Percentiles rank a stretch among this genome's conserved stretches.
Conservation (phyloP, 2,888 invertebrate genomes). For the Xestobium rufovillosum region DNA sequence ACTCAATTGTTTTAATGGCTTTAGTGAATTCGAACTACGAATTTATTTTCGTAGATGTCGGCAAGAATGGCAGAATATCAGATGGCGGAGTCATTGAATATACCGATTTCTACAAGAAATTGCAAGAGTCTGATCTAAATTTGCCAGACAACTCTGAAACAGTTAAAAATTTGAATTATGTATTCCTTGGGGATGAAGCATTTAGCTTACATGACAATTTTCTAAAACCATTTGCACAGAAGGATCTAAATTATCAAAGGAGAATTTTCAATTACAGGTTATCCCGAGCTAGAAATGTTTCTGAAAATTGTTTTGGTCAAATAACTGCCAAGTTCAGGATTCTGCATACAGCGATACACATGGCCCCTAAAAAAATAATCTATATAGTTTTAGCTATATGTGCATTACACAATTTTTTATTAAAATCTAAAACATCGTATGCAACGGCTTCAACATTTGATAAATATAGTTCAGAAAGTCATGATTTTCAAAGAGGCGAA, state of each 20-base stretch:
- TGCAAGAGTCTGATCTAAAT: conserved; percentile 14
- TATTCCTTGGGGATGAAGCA: conserved; percentile 14
- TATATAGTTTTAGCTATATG: conserved; percentile 6
- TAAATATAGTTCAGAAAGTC: too few species aligned
- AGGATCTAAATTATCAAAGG: conserved; percentile 1
- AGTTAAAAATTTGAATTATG: conserved; percentile 18
- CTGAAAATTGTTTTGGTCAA: not conserved
- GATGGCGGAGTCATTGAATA: conserved; percentile 22
- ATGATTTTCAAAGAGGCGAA: too few species aligned
- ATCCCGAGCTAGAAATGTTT: too few species aligned
- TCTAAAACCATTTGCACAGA: conserved; percentile 5
- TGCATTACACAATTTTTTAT: too few species aligned
- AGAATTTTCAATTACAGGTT: conserved; percentile 5
- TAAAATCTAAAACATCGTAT: not conserved
- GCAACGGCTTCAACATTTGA: conserved; percentile 6
- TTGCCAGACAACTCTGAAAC: conserved; percentile 14
- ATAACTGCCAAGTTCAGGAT: conserved; percentile 1
- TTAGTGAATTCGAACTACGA: too few species aligned
- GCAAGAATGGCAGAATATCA: conserved; percentile 22
- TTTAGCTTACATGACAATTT: conserved; percentile 3
- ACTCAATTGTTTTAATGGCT: conserved; percentile 20
- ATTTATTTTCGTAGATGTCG: too few species aligned
- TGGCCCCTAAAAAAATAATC: not conserved
- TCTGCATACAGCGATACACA: conserved; percentile 1
- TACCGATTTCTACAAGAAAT: conserved; percentile 16